A percentile compares a stretch with the other conserved stretches of the same genome.
These are phyloP conservation scores for Prorops nasuta DNA, from an alignment of 1,140 invertebrate genomes.

Conservation along the genomic window DNA sequence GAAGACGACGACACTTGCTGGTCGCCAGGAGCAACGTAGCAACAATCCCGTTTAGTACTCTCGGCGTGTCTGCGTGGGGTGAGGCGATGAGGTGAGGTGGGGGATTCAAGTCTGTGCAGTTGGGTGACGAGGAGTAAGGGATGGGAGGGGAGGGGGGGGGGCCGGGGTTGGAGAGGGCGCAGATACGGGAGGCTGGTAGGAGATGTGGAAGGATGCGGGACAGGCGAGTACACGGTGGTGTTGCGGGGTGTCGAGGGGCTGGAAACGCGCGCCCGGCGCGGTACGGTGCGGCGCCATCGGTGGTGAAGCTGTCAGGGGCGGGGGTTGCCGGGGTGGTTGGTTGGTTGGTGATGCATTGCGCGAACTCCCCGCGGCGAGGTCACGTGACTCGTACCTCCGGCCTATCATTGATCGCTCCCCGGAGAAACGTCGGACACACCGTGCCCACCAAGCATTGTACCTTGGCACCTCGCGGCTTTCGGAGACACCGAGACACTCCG, in stretches of 20 bases:
- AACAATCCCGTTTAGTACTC: slow-evolving; percentile 48
- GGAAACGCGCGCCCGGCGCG: no score
- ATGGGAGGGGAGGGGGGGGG: slow-evolving; percentile 14
- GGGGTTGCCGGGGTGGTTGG: slow-evolving; percentile 38
- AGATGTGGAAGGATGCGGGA: slow-evolving; percentile 29
- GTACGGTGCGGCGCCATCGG: no score
- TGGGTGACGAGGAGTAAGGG: slow-evolving; percentile 9
- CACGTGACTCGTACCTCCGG: slow-evolving; percentile 51
- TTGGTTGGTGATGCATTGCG: slow-evolving; percentile 57
- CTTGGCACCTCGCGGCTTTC: slow-evolving; percentile 31
- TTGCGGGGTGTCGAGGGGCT: slow-evolving; percentile 32
- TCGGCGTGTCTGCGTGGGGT: slow-evolving; percentile 23
- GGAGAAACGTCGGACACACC: slow-evolving; percentile 51
- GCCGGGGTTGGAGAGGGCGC: slow-evolving; percentile 28
- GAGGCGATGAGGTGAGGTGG: no score
- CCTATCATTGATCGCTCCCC: slow-evolving; percentile 56
- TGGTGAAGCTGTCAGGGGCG: slow-evolving; percentile 3
- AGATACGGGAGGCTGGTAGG: slow-evolving; percentile 24
- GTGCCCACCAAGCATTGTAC: slow-evolving; percentile 35
- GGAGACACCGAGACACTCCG: no score
- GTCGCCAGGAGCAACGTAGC: slow-evolving; percentile 51
- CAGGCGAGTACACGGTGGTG: slow-evolving; percentile 32
- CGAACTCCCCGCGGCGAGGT: slow-evolving; percentile 53
- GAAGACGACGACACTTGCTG: slow-evolving; percentile 36
- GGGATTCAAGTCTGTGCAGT: neutral